These are phyloP conservation scores for Phylloscopus collybita DNA, from an alignment of 2,797 vertebrate species.

Conservation along the genomic window DNA sequence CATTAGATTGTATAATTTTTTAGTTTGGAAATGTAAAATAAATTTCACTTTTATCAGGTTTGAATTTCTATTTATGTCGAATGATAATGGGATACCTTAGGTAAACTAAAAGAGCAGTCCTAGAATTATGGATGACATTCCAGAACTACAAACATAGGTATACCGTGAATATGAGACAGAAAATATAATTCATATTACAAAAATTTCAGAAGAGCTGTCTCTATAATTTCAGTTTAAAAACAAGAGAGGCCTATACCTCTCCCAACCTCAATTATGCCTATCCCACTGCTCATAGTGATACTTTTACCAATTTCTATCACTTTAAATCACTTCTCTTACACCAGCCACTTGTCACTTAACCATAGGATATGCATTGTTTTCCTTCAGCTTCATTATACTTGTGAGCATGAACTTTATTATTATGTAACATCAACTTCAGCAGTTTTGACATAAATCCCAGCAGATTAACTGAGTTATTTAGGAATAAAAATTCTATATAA, in stretches of 20 bases:
- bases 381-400: background rate
- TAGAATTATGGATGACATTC: background rate
- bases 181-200: background rate
- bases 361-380: background rate
- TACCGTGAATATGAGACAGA: background rate
- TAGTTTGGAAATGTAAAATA: background rate
- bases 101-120: background rate
- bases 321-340: background rate
- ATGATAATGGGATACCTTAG: background rate
- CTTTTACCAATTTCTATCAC: background rate
- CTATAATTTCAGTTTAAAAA: background rate
- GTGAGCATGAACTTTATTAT: background rate
- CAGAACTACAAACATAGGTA: background rate
- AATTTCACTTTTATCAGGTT: background rate
- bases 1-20: background rate
- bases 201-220: background rate
- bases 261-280: background rate
- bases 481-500: background rate
- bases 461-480: background rate
- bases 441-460: background rate
- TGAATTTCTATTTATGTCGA: background rate
- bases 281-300: background rate
- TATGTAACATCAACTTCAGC: background rate
- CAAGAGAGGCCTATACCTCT: background rate
- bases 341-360: background rate